Evolutionary conservation across 2,113 vertebrate genomes (phyloP).

Genomic region (Dolichallabes microphthalmus): DNA sequence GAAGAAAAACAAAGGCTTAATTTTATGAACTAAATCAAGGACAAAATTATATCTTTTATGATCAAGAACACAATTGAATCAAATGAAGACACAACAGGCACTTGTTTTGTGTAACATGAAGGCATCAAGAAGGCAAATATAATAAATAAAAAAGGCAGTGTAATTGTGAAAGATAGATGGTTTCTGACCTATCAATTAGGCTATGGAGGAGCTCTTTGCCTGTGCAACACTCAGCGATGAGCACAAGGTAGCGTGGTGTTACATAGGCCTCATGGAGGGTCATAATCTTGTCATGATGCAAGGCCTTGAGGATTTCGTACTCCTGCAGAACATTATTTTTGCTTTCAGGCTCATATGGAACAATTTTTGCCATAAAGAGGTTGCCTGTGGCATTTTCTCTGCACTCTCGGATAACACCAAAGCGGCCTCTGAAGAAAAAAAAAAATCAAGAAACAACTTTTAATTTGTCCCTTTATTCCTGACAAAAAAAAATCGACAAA

Average conservation of each 20-base stretch:
- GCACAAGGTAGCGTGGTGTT: conserved; percentile 94
- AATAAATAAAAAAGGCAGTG: neutral
- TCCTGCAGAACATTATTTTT: conserved; percentile 88
- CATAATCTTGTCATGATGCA: conserved; percentile 93
- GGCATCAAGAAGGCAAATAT: neutral
- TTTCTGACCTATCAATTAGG: conserved; percentile 87
- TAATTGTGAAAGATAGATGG: neutral
- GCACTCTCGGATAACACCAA: conserved; percentile 91
- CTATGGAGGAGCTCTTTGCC: conserved; percentile 94
- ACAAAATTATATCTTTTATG: neutral
- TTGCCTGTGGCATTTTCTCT: conserved; percentile 92
- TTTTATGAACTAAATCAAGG: conserved; percentile 14
- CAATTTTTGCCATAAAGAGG: conserved; percentile 94
- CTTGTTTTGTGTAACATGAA: conserved; percentile 18
- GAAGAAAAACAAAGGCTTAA: neutral
- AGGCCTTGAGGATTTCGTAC: conserved; percentile 90
- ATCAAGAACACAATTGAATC: neutral
- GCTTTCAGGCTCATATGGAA: conserved; percentile 86
- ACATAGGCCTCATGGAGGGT: conserved; percentile 93
- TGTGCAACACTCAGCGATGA: conserved; percentile 89
- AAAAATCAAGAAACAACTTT: conserved; percentile 5
- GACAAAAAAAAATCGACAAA: neutral
- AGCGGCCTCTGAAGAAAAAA: conserved; percentile 80
- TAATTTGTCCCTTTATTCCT: neutral
- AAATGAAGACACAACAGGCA: conserved; percentile 11